Conservation (phyloP, 2,888 invertebrate species). For the Apoda limacodes region DNA sequence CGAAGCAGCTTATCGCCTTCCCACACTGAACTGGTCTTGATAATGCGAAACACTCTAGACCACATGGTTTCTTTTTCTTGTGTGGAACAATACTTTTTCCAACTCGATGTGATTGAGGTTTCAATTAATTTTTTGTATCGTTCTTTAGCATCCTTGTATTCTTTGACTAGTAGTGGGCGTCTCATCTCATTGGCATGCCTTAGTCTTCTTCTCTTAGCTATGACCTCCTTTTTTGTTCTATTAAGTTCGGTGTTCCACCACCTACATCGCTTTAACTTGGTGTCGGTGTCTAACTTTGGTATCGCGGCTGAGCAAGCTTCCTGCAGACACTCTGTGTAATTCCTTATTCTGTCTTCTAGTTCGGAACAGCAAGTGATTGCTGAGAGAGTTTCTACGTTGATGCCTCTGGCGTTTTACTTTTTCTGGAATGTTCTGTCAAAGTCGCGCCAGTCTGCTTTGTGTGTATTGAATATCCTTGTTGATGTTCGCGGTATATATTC, state of each 20-base stretch:
- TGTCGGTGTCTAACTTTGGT: constrained; percentile 10
- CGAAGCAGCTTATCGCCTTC: neutral
- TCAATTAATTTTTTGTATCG: constrained; percentile 11
- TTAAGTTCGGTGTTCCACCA: constrained; percentile 18
- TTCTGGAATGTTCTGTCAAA: constrained; percentile 2
- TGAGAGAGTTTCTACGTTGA: neutral
- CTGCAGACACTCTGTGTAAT: constrained; percentile 5
- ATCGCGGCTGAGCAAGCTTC: constrained; percentile 5
- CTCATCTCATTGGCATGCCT: constrained; percentile 10
- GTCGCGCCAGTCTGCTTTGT: constrained; percentile 6
- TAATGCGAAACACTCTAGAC: constrained; percentile 9
- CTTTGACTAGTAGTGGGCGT: constrained; percentile 9
- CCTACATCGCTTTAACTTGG: constrained; percentile 4
- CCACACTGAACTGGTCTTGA: neutral
- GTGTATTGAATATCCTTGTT: constrained; percentile 4
- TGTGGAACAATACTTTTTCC: constrained; percentile 18
- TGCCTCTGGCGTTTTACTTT: neutral
- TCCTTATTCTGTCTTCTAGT: constrained; percentile 1
- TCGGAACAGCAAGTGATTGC: neutral
- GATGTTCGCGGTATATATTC: too few species aligned
- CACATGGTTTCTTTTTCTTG: constrained; percentile 17
- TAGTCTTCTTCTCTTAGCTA: constrained; percentile 12
- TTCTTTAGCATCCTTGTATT: constrained; percentile 14
- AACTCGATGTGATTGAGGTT: constrained; percentile 17
- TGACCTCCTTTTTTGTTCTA: constrained; percentile 9